A percentile compares a stretch with the other conserved stretches of the same genome.
Evolutionary conservation across 37 sponge, comb jelly and placozoan genomes (phyloP).

Genomic region (Mnemiopsis leidyi): DNA sequence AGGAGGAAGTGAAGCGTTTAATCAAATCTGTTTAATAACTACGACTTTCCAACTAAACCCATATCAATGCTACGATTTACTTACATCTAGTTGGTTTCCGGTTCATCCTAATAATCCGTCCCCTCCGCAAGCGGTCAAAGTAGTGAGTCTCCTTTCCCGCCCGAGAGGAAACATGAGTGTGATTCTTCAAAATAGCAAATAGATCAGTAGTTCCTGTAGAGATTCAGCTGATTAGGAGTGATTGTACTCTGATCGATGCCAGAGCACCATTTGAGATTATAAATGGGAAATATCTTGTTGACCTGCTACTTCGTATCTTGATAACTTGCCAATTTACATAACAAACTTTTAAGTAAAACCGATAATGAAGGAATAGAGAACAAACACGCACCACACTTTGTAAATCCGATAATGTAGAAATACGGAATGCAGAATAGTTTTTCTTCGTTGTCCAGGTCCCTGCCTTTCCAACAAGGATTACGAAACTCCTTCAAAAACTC

Average conservation of each 20-base stretch:
- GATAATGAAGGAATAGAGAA: too few relatives aligned
- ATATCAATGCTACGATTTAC: too few relatives aligned
- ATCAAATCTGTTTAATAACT: too few relatives aligned
- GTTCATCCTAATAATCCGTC: conserved; percentile 40
- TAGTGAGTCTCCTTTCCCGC: conserved; percentile 61
- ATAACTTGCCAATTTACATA: too few relatives aligned
- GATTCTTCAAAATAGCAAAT: neutral
- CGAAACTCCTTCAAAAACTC: conserved; percentile 51
- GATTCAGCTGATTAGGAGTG: too few relatives aligned
- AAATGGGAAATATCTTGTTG: too few relatives aligned
- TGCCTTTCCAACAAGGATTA: conserved; percentile 45
- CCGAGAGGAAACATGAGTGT: conserved; percentile 35
- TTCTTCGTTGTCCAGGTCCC: neutral
- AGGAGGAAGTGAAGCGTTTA: too few relatives aligned
- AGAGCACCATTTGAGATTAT: too few relatives aligned
- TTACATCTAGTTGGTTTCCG: neutral
- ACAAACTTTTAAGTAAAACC: too few relatives aligned
- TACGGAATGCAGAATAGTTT: conserved; percentile 47
- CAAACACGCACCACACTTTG: conserved; percentile 3
- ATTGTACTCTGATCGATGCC: too few relatives aligned
- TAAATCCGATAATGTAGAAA: conserved; percentile 52
- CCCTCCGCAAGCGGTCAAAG: conserved; percentile 40
- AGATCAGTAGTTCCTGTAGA: conserved; percentile 49
- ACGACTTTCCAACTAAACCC: too few relatives aligned
- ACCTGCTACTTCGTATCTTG: too few relatives aligned